Percentiles rank a stretch among this genome's conserved stretches.
phyloP scores from a whole-genome alignment of 2,113 vertebrate genomes.

The Apaloderma vittatum region DNA sequence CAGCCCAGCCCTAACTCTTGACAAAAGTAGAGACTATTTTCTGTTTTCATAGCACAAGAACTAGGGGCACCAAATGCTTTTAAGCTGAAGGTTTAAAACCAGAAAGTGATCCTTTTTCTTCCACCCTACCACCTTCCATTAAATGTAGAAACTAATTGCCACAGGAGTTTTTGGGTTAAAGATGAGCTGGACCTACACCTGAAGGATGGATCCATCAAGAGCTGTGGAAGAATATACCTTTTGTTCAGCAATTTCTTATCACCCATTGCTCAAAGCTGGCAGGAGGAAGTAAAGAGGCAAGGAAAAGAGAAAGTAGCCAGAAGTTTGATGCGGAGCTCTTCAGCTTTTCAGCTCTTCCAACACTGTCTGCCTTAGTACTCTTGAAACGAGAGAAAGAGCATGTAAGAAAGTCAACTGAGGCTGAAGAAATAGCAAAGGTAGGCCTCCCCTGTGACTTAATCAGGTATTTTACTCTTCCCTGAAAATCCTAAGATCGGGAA shows the following conservation, averaged over 20 bases:
- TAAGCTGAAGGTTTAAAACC: neutral
- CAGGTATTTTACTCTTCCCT: neutral
- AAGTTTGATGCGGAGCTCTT: neutral
- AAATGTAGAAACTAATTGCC: neutral
- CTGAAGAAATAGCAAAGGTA: neutral
- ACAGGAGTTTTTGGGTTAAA: neutral
- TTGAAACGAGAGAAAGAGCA: neutral
- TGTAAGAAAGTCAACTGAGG: neutral
- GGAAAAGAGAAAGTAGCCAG: neutral
- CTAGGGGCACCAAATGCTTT: neutral
- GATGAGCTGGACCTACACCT: neutral
- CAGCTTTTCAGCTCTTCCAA: neutral
- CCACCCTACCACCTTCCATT: accelerated
- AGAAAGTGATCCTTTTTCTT: neutral
- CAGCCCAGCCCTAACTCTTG: too few relatives aligned
- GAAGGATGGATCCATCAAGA: neutral
- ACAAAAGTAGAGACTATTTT: neutral
- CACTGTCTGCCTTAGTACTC: neutral
- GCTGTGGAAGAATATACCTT: neutral
- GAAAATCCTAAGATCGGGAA: neutral
- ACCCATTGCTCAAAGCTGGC: neutral
- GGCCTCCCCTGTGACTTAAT: neutral
- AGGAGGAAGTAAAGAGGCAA: neutral
- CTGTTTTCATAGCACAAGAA: neutral
- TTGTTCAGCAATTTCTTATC: neutral